These are phyloP conservation scores for Oreonectes daqikongensis DNA, from an alignment of 2,797 vertebrate species.

Conservation along the genomic window DNA sequence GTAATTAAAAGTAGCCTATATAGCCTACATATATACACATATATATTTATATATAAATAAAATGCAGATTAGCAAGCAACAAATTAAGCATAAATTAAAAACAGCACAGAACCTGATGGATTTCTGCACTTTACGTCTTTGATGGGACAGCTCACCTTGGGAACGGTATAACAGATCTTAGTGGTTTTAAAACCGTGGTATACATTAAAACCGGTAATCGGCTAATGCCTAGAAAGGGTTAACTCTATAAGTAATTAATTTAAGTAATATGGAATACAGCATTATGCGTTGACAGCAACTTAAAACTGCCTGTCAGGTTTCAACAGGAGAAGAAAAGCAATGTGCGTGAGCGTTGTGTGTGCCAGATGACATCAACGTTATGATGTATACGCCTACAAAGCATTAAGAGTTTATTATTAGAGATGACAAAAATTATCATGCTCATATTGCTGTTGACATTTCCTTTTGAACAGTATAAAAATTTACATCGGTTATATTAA, in stretches of 20 bases:
- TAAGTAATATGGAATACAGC: not conserved
- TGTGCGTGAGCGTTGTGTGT: constrained; percentile 5
- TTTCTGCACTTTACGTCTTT: no score
- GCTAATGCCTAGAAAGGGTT: no score
- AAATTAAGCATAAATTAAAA: no score
- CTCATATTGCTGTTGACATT: not conserved
- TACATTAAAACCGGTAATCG: no score
- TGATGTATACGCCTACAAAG: not conserved
- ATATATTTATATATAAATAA: no score
- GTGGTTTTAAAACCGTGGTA: no score
- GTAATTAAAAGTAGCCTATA: no score
- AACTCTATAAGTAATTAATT: not conserved
- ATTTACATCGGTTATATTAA: not conserved
- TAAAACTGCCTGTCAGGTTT: not conserved
- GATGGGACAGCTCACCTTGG: no score
- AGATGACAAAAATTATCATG: not conserved
- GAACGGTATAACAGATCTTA: no score
- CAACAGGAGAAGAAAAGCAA: not conserved
- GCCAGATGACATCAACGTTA: not conserved
- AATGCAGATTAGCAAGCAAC: no score
- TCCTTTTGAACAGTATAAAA: not conserved
- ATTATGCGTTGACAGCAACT: not conserved
- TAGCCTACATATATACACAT: no score
- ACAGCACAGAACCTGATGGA: no score
- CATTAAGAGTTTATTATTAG: not conserved